Percentiles rank a stretch among this genome's conserved stretches.
phyloP scores from a whole-genome alignment of 1,140 invertebrate species.

The Polyergus mexicanus region DNA sequence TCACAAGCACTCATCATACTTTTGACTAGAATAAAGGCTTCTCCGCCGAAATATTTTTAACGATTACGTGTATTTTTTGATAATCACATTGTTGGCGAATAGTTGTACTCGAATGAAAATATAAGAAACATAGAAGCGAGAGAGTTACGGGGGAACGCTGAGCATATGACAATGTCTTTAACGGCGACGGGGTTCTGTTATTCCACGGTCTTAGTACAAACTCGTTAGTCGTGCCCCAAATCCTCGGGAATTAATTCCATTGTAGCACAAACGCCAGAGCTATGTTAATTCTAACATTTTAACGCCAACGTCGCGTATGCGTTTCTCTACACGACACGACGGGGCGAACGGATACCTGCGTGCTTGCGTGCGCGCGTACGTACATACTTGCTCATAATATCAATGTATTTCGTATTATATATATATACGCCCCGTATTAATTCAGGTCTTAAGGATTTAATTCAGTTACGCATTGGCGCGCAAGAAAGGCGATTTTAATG shows the following conservation, averaged over 20 bases:
- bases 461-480: slow-evolving; percentile 64
- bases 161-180: slow-evolving; percentile 44
- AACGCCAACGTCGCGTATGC: slow-evolving; percentile 28
- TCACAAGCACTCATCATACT: slow-evolving; percentile 25
- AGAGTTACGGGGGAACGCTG: background rate
- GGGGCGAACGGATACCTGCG: background rate
- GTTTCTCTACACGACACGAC: background rate
- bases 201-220: slow-evolving; percentile 66
- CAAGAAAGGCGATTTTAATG: slow-evolving; percentile 53
- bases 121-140: slow-evolving; percentile 1
- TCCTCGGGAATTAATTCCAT: slow-evolving; percentile 75
- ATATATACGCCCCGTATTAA: slow-evolving; percentile 54
- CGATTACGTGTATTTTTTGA: background rate
- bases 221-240: slow-evolving; percentile 73
- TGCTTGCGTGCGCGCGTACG: background rate
- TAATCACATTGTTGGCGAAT: background rate
- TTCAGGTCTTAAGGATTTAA: slow-evolving; percentile 70
- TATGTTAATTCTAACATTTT: slow-evolving; percentile 75
- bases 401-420: slow-evolving; percentile 35
- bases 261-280: slow-evolving; percentile 67
- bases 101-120: background rate
- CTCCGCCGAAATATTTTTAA: background rate
- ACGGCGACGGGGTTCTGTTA: slow-evolving; percentile 42
- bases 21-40: background rate
- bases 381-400: background rate